Percentiles rank a stretch among this genome's conserved stretches.
phyloP scores from a whole-genome alignment of 1,140 invertebrate species.

The Teleopsis dalmanni region DNA sequence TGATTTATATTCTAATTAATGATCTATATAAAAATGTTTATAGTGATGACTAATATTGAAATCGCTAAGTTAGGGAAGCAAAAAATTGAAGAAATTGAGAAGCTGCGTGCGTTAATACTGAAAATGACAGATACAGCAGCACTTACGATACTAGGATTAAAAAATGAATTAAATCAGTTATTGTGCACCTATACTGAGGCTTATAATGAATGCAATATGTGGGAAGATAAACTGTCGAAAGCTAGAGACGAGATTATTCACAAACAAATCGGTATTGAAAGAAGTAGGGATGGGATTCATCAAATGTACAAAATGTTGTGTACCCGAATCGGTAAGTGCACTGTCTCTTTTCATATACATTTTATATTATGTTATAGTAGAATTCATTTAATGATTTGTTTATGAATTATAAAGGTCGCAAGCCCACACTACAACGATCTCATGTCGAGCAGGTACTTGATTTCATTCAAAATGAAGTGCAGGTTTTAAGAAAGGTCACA shows the following conservation, averaged over 20 bases:
- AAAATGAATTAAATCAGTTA: conserved; percentile 32
- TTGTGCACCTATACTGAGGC: conserved; percentile 32
- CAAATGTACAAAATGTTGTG: conserved; percentile 25
- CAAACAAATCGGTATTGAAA: conserved; percentile 20
- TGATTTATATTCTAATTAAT: too few relatives aligned
- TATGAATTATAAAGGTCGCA: conserved; percentile 13
- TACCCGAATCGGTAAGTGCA: conserved; percentile 19
- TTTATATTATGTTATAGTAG: neutral
- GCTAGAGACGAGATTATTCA: conserved; percentile 25
- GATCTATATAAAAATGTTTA: too few relatives aligned
- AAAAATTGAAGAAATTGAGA: conserved; percentile 35
- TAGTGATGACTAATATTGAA: conserved; percentile 36
- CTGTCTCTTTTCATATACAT: neutral
- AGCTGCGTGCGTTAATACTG: conserved; percentile 35
- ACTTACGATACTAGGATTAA: conserved; percentile 33
- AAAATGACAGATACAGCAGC: conserved; percentile 36
- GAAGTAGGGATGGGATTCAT: conserved; percentile 23
- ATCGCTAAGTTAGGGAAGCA: conserved; percentile 28
- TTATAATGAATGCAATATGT: conserved; percentile 21
- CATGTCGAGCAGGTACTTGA: conserved; percentile 26
- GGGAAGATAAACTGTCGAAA: conserved; percentile 32
- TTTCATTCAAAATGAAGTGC: conserved; percentile 30
- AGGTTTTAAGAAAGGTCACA: conserved; percentile 27
- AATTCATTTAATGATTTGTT: neutral
- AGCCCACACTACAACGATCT: neutral